Evolutionary conservation across 2,888 invertebrate species (phyloP).

Genomic region (Hymenopus coronatus): DNA sequence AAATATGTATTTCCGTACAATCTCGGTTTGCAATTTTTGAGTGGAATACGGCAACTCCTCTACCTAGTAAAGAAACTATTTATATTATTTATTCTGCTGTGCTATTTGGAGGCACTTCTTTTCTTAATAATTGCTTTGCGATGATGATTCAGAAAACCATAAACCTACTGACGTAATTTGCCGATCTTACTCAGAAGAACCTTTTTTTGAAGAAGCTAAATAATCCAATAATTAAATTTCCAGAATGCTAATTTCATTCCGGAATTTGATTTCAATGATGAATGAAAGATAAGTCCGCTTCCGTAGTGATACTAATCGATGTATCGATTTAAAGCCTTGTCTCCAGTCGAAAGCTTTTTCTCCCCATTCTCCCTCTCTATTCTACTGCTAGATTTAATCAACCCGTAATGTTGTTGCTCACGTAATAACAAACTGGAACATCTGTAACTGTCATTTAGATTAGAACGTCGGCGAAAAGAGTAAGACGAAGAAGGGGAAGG

Average conservation of each 20-base stretch:
- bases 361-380: not conserved
- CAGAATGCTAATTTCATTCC: not conserved
- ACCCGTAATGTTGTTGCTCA: not conserved
- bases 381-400: constrained; percentile 22
- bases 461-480: not conserved
- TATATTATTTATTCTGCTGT: too few species aligned
- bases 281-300: not conserved
- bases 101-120: too few species aligned
- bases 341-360: not conserved
- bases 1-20: too few species aligned
- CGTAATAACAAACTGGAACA: constrained; percentile 21
- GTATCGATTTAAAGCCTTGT: constrained; percentile 23
- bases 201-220: not conserved
- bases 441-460: constrained; percentile 22
- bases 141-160: too few species aligned
- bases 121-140: too few species aligned
- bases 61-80: too few species aligned
- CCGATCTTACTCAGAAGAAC: too few species aligned
- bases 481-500: not conserved
- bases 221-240: constrained; percentile 15
- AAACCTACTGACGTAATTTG: too few species aligned
- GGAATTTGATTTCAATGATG: not conserved
- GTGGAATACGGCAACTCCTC: too few species aligned
- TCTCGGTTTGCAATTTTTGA: too few species aligned
- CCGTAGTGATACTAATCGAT: not conserved